A percentile compares a stretch with the other conserved stretches of the same genome.
Evolutionary conservation across 2,888 invertebrate genomes (phyloP).

Genomic region (Cremastobaeus sp.): DNA sequence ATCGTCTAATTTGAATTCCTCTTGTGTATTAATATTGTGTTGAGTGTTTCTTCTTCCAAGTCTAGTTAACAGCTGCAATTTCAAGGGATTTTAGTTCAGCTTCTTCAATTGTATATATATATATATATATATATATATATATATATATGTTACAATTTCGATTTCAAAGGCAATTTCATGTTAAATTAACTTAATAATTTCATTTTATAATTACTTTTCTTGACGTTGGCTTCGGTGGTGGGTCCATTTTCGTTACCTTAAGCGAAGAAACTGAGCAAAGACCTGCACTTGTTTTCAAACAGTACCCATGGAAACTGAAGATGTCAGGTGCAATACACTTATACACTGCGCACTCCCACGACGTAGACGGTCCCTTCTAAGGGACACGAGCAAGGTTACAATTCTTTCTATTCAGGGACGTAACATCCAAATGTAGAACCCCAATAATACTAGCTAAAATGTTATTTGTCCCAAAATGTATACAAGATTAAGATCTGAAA

Average conservation of each 20-base stretch:
- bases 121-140: too few species aligned
- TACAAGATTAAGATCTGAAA: too few species aligned
- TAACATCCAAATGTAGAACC: conserved; percentile 2
- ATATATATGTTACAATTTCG: too few species aligned
- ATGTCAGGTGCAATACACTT: conserved; percentile 51
- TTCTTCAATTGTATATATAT: too few species aligned
- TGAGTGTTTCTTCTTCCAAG: conserved; percentile 73
- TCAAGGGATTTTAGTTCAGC: too few species aligned
- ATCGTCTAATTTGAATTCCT: conserved; percentile 71
- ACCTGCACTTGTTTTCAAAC: conserved; percentile 66
- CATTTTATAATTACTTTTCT: conserved; percentile 67
- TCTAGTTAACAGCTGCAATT: conserved; percentile 71
- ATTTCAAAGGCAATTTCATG: neutral
- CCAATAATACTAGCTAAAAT: neutral
- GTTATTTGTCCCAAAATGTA: too few species aligned
- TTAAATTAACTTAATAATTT: too few species aligned
- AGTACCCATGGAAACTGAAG: conserved; percentile 72
- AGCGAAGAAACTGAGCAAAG: too few species aligned
- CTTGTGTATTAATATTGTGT: conserved; percentile 62
- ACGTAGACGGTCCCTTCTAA: conserved; percentile 51
- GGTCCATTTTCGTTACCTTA: conserved; percentile 65
- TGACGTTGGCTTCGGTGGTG: conserved; percentile 69
- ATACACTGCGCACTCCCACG: conserved; percentile 51
- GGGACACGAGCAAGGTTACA: conserved; percentile 38
- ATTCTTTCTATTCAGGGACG: conserved; percentile 49